A percentile compares a stretch with the other conserved stretches of the same genome.
Evolutionary conservation across 2,888 invertebrate genomes (phyloP).

Genomic region (Geophilus truncorum): DNA sequence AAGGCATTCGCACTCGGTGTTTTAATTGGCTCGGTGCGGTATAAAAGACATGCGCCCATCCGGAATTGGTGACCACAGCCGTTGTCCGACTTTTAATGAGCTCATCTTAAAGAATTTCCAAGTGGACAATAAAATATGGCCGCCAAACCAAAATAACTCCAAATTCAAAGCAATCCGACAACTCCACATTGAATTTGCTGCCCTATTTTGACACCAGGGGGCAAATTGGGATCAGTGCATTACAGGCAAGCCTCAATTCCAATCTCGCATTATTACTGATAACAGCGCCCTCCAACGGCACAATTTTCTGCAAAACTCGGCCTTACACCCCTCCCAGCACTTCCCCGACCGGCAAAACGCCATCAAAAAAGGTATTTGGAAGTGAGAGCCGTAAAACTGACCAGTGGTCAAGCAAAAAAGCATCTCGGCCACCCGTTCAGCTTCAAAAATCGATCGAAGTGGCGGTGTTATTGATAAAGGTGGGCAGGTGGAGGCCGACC

Average conservation of each 20-base stretch:
- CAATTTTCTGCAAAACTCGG: background rate
- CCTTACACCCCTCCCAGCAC: background rate
- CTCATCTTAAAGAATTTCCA: background rate
- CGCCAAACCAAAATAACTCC: conserved; percentile 1
- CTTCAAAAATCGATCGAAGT: background rate
- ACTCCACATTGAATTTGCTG: conserved; percentile 3
- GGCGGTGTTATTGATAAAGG: conserved; percentile 10
- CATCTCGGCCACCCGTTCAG: background rate
- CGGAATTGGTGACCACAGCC: conserved; percentile 4
- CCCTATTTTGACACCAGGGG: background rate
- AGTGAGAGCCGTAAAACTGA: background rate
- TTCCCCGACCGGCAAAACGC: background rate
- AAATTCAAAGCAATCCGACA: background rate
- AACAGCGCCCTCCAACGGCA: background rate
- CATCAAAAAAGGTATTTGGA: background rate
- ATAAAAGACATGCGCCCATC: background rate
- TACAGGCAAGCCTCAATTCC: conserved; percentile 19
- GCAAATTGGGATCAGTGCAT: conserved; percentile 24
- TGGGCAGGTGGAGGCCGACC: conserved; percentile 22
- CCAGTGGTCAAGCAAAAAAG: background rate
- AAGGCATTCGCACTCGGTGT: background rate
- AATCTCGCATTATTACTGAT: conserved; percentile 11
- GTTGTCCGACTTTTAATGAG: conserved; percentile 10
- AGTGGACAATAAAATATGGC: background rate
- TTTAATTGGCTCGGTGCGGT: background rate